These are phyloP conservation scores for Cettia cetti DNA, from an alignment of 2,113 vertebrate genomes.

Conservation along the genomic window DNA sequence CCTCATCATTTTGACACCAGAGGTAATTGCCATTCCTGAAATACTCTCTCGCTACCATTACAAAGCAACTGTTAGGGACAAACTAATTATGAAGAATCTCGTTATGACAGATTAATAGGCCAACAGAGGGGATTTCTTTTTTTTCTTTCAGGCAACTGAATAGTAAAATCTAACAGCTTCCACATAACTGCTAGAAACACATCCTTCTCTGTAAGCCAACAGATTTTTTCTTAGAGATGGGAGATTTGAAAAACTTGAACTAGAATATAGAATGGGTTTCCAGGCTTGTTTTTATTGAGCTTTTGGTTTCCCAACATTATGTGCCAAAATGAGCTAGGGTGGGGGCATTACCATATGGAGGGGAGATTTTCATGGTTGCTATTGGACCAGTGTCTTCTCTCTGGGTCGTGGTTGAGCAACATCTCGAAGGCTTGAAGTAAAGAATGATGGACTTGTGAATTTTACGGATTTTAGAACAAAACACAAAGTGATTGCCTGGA, in stretches of 20 bases:
- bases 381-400: not conserved
- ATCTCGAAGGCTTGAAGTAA: not conserved
- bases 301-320: not conserved
- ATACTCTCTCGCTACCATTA: constrained; percentile 53
- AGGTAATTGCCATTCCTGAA: constrained; percentile 73
- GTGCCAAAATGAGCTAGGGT: not conserved
- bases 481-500: not conserved
- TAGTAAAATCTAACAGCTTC: constrained; percentile 35
- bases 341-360: not conserved
- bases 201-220: not conserved
- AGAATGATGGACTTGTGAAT: not conserved
- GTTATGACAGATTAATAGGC: constrained; percentile 69
- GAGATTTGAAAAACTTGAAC: not conserved
- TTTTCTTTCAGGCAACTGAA: constrained; percentile 41
- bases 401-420: not conserved
- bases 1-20: constrained; percentile 64
- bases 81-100: constrained; percentile 75
- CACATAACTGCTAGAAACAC: not conserved
- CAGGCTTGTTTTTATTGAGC: not conserved
- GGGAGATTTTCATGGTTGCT: not conserved
- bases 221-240: not conserved
- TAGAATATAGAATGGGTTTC: not conserved
- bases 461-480: not conserved
- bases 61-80: constrained; percentile 69
- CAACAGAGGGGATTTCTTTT: constrained; percentile 60